Evolutionary conservation across 2,797 vertebrate genomes (phyloP).

Genomic region (Sebastes glaucus): DNA sequence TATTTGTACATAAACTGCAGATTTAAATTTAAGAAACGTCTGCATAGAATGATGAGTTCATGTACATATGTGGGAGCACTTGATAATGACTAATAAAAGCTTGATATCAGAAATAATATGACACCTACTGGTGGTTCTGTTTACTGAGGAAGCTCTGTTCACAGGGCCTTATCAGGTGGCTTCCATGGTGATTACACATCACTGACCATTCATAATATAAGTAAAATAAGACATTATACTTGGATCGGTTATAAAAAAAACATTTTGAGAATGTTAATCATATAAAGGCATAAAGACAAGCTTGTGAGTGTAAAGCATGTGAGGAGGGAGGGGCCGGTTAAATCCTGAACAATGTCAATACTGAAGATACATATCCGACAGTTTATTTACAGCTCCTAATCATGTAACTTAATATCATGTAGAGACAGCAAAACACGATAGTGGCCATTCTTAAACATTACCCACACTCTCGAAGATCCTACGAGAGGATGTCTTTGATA

Average conservation of each 20-base stretch:
- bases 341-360: neutral
- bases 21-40: neutral
- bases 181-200: neutral
- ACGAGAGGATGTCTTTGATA: neutral
- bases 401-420: neutral
- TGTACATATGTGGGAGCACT: neutral
- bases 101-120: neutral
- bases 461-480: neutral
- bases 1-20: neutral
- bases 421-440: constrained; percentile 7
- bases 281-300: neutral
- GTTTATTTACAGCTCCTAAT: constrained; percentile 32
- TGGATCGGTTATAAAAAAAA: neutral
- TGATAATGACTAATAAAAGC: neutral
- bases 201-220: neutral
- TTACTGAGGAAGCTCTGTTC: neutral
- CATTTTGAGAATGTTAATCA: neutral
- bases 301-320: neutral
- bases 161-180: neutral
- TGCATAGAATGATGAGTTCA: neutral
- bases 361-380: constrained; percentile 8
- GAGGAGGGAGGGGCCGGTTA: neutral
- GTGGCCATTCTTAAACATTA: constrained; percentile 4
- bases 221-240: neutral
- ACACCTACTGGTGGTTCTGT: neutral